Base-by-base conservation (phyloP, 2,797 vertebrate species). In the Fundulus diaphanus region DNA sequence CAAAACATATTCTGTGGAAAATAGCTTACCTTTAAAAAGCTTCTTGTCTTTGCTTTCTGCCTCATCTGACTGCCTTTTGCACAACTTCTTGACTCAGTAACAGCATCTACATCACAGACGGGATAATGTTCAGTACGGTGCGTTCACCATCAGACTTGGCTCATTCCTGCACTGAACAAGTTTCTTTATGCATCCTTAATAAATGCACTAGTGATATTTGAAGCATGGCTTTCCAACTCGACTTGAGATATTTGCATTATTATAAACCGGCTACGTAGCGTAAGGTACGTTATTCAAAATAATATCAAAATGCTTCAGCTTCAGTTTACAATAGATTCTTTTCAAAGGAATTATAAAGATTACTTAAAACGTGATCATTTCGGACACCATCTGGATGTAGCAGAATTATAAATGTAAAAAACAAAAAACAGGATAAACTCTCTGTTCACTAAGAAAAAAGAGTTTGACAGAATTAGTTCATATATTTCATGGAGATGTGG, bases 391-490 rank as follows among this genome's bases (percentile, higher is more conserved):
- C 4, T 66, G 9, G 2, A n/a, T 24, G 16, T n/a, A 13, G 37
- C 35, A 42, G 37, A 3, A 31, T 42, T 27, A 74, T 29, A 13
- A 69, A 40, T 59, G 24, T 22, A 74, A 65, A 8, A 68, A 57
- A 46, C 0, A n/a, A 51, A 16, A 48, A 54, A 54, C 22, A 9
- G 22, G 6, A 7, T 51, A 16, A 7, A 65, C 59, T 18, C 33
- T 40, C 18, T 65, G n/a, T 40, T 35, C 29, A 68, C 54, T 79
- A n/a, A 76, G 52, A 77, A 65, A 54, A 59, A 72, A 13, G 56
- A n/a, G 29, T 7, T 46, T 7, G n/a, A 59, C 24, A 46, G 42
- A 66, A 33, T 72, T 22, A 49, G 56, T 42, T 73, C 66, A 7
- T 73, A 22, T 35, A 31, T 31, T 68, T 1, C 48, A 76, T 67